Evolutionary conservation across 2,113 vertebrate genomes (phyloP).

Genomic region (Mesembrinibis cayennensis): DNA sequence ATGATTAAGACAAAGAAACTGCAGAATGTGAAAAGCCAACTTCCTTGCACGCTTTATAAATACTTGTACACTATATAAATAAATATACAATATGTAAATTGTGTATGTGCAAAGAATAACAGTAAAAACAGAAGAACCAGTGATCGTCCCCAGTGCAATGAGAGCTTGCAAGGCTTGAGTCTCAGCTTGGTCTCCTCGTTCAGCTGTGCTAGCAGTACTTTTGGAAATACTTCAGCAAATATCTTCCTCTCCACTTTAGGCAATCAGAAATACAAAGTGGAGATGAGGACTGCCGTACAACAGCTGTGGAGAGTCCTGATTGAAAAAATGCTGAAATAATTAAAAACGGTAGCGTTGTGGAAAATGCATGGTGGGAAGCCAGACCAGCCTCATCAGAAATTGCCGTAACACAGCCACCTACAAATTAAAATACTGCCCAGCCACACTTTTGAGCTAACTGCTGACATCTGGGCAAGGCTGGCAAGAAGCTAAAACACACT

Average conservation of each 20-base stretch:
- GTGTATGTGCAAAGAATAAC: not conserved
- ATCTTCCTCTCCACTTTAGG: not conserved
- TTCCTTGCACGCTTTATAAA: not conserved
- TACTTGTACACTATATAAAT: not conserved
- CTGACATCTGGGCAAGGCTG: not conserved
- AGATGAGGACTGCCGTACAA: not conserved
- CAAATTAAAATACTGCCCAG: not conserved
- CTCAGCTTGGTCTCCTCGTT: not conserved
- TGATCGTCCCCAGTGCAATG: accelerated
- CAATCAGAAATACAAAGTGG: accelerated
- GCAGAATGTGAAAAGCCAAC: not conserved
- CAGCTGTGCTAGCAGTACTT: not conserved
- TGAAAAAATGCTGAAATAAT: not conserved
- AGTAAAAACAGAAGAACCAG: not conserved
- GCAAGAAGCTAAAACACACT: not conserved
- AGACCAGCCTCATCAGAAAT: not conserved
- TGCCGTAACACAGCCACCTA: not conserved
- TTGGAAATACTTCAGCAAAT: not conserved
- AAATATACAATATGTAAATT: not conserved
- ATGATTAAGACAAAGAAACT: not conserved
- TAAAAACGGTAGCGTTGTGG: not conserved
- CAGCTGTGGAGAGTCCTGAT: not conserved
- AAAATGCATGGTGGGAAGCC: not conserved
- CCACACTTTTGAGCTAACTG: not conserved
- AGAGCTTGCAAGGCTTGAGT: not conserved